phyloP scores from a whole-genome alignment of 2,113 vertebrate genomes.

The Acrocephalus arundinaceus region DNA sequence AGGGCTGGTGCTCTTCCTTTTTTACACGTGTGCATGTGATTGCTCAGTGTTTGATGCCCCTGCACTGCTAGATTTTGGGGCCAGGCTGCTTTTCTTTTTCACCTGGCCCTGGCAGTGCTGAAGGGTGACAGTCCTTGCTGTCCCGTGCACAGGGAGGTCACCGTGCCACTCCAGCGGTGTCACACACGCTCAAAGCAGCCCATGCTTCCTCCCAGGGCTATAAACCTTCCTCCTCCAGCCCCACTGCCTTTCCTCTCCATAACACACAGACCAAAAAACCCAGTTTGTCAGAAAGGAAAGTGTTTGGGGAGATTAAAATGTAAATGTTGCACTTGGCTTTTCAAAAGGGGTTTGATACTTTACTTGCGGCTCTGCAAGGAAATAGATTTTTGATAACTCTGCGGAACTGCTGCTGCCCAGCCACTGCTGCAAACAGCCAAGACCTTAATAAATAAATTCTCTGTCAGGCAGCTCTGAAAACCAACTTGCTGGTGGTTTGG shows the following conservation, averaged over 20 bases:
- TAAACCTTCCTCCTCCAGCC: not conserved
- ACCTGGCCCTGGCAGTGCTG: not conserved
- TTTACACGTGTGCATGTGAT: accelerated
- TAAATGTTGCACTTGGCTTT: conserved; percentile 66
- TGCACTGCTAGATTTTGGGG: not conserved
- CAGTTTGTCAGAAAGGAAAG: conserved; percentile 51
- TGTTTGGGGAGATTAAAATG: conserved; percentile 68
- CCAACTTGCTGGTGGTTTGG: conserved; percentile 7
- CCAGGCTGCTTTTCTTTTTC: not conserved
- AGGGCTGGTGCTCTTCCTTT: not conserved
- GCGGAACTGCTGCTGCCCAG: conserved; percentile 23
- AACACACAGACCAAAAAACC: conserved; percentile 14
- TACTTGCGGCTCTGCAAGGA: conserved; percentile 30
- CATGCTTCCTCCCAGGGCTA: not conserved
- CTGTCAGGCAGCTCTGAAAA: conserved; percentile 19
- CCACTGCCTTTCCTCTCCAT: not conserved
- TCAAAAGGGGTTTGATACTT: conserved; percentile 50
- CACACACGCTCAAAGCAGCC: not conserved
- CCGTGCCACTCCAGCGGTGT: accelerated
- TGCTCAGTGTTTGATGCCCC: accelerated
- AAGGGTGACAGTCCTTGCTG: not conserved
- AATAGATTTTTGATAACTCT: conserved; percentile 71
- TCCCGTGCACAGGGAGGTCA: not conserved
- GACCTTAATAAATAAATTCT: conserved; percentile 66
- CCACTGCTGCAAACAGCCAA: not conserved